Conservation (phyloP, 2,113 vertebrate species). For the Centropristis striata region DNA sequence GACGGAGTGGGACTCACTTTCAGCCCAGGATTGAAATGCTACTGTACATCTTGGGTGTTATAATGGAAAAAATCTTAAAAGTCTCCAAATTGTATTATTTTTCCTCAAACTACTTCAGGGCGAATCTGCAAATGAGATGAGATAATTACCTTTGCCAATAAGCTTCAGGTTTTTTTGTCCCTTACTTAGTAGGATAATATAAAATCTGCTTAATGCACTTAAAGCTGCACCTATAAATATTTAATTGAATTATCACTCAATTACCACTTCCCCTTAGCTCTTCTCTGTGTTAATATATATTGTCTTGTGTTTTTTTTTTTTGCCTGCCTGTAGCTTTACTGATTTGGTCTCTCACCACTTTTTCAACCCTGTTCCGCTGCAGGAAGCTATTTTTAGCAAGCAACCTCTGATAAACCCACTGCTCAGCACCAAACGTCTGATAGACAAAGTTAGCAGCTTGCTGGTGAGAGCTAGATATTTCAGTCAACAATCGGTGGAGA, state of each 20-base stretch:
- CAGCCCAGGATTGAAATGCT: not conserved
- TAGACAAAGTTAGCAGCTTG: not conserved
- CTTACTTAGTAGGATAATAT: not conserved
- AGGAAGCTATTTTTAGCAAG: too few relatives aligned
- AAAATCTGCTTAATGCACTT: not conserved
- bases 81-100: constrained; percentile 6
- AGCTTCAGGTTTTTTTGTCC: not conserved
- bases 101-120: not conserved
- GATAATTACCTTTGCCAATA: not conserved
- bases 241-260: not conserved
- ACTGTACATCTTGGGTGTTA: not conserved
- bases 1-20: not conserved
- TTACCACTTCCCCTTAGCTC: not conserved
- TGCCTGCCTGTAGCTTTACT: not conserved
- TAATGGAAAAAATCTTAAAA: not conserved
- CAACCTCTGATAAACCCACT: too few relatives aligned
- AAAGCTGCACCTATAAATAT: not conserved
- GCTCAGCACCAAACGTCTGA: too few relatives aligned
- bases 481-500: not conserved
- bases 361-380: too few relatives aligned
- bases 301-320: not conserved
- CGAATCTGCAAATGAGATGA: constrained; percentile 16
- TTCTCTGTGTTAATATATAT: not conserved
- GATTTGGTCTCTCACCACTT: not conserved
- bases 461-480: not conserved